Conservation (phyloP, 2,888 invertebrate genomes). For the Phania funesta region DNA sequence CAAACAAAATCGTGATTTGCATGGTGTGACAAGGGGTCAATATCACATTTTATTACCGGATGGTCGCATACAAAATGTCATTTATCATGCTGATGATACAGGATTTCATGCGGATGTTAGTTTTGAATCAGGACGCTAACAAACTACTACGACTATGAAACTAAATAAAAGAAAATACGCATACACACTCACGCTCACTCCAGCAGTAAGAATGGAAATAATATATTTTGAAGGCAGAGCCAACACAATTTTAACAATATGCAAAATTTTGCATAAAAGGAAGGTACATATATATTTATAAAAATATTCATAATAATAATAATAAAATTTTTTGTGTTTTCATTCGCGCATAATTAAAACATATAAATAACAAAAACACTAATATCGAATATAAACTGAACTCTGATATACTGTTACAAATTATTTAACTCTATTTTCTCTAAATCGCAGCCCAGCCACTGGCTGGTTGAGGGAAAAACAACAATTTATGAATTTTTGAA, state of each 20-base stretch:
- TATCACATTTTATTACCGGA: constrained; percentile 90
- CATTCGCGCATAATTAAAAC: constrained; percentile 35
- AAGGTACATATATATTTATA: constrained; percentile 43
- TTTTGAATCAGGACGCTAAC: constrained; percentile 81
- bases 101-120: constrained; percentile 90
- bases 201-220: background rate
- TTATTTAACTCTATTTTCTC: constrained; percentile 4
- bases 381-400: too few relatives aligned
- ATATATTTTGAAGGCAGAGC: constrained; percentile 27
- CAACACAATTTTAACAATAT: constrained; percentile 32
- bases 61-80: constrained; percentile 88
- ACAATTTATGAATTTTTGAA: constrained; percentile 37
- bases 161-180: constrained; percentile 18
- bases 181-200: background rate
- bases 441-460: background rate
- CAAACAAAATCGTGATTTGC: constrained; percentile 85
- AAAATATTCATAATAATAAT: too few relatives aligned
- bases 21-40: constrained; percentile 85
- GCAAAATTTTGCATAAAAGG: constrained; percentile 62
- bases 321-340: background rate
- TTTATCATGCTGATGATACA: constrained; percentile 87
- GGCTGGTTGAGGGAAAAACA: background rate
- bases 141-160: constrained; percentile 44
- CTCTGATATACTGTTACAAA: constrained; percentile 30
- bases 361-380: constrained; percentile 11